Evolutionary conservation across 2,888 invertebrate genomes (phyloP), one percentile per base, ranked within the genome.

Genomic region (Orthosia gracilis): DNA sequence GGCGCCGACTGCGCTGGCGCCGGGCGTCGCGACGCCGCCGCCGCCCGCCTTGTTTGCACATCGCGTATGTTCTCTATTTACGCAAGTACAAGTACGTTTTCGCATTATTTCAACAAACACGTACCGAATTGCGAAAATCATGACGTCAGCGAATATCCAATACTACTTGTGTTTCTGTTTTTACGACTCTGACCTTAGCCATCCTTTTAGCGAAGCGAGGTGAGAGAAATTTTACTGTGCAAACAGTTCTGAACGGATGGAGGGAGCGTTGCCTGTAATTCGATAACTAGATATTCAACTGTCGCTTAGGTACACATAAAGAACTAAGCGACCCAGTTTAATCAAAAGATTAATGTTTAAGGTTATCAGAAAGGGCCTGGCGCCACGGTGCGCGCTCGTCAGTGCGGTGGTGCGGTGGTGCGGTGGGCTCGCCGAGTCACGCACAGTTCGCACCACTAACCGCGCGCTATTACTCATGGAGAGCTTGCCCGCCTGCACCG

Each of bases 1-100:
- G 89, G 86, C 89, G 90, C 85, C 89, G 88, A 80, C 93, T 92
- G 83, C 87, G 86, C 82, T 88, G 89, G 87, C 89, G 89, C 86
- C 86, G 84, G 85, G 81, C 94, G 94, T 88, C 94, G 93, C 93
- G 94, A 90, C 94, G 93, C 87, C 89, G 86, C 86, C 85, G 85
- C 86, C 85, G 85, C 89, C 87, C 86, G 86, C 88, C 89, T 90
- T 94, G 94, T 95, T 95, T 94, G 94, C 92, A 91, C 92, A 90
- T 90, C 92, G 91, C 92, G 91, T 92, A 92, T 93, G 92, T 93
- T 93, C 94, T 91, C 94, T 94, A 94, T 95, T 94, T 95, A 94
- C 94, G 92, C 92, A 93, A 92, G 90, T 91, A 92, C 91, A 93
- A 92, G 90, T 91, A 92, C 91, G 89, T 92, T 92, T 93, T 93